Base-by-base conservation (phyloP, 2,888 invertebrate genomes). In the Phymatocera aterrima region DNA sequence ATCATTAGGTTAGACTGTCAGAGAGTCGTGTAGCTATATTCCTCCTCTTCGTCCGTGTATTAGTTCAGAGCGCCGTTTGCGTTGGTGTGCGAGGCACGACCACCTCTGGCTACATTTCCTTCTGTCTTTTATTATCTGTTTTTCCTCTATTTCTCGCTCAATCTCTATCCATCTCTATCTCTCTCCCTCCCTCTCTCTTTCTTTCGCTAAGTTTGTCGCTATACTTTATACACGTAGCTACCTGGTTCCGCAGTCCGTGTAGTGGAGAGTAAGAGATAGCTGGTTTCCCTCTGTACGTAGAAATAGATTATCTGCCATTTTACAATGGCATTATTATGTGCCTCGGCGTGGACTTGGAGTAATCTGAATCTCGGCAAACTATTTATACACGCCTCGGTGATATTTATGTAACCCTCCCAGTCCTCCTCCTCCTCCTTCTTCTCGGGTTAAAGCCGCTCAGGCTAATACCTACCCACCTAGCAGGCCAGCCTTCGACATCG, bases 1-100 rank as follows among this genome's bases (percentile, higher is more conserved):
- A 68, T 77, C 54, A 75, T 80, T 51, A 72, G 72, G 72, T 72
- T 72, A 72, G 51, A n/a, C n/a, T n/a, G n/a, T n/a, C n/a, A n/a
- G n/a, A n/a, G n/a, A n/a, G n/a, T n/a, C n/a, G n/a, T n/a, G n/a
- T n/a, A n/a, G n/a, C n/a, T n/a, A n/a, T n/a, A n/a, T n/a, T n/a
- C 72, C 34, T 51, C 28, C 24, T 18, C 57, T 37, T n/a, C 12
- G 15, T 34, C 34, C 37, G 4, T 15, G 37, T 64, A 31, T 34
- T 37, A 10, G 37, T 57, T 28, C 57, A 57, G 57, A 57, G n/a
- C n/a, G n/a, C n/a, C 12, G 43, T 43, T 43, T 43, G 43, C n/a
- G 34, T 31, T 15, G 12, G 61, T 64, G 34, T 64, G 18, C n/a
- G 43, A 10, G 8, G 43, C 6, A 12, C 18, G 18, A 34, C 61